phyloP scores from a whole-genome alignment of 92 coral and sea anemone genomes.

The Siderastrea siderea region DNA sequence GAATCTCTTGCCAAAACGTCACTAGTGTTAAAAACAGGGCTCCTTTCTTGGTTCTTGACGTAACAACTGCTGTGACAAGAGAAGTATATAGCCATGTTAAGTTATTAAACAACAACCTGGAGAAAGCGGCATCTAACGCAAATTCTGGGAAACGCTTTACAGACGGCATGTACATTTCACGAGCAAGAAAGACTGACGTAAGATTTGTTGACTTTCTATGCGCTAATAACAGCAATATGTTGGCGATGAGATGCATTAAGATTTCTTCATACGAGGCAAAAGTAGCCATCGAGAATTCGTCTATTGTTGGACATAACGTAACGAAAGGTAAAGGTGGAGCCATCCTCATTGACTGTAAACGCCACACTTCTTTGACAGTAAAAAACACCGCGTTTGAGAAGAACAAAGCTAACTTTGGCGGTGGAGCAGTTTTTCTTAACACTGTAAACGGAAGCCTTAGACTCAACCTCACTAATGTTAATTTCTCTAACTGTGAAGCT shows the following conservation, averaged over 20 bases:
- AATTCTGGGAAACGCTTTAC: neutral
- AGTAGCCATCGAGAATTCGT: slow-evolving; percentile 29
- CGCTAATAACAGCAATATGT: slow-evolving; percentile 29
- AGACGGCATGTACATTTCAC: slow-evolving; percentile 27
- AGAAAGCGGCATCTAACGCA: neutral
- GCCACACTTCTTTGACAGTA: slow-evolving; percentile 7
- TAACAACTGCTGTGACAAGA: slow-evolving; percentile 8
- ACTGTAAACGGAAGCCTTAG: neutral
- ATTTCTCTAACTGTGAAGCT: slow-evolving; percentile 26
- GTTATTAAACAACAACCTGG: slow-evolving; percentile 21
- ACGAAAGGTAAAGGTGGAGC: slow-evolving; percentile 29
- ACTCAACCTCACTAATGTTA: slow-evolving; percentile 29
- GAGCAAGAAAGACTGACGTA: slow-evolving; percentile 9
- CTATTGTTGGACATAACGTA: slow-evolving; percentile 17
- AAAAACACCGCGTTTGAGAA: slow-evolving; percentile 25
- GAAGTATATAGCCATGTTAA: slow-evolving; percentile 20
- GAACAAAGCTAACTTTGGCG: slow-evolving; percentile 25
- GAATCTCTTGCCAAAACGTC: slow-evolving; percentile 17
- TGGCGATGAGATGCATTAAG: slow-evolving; percentile 34
- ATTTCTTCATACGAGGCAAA: slow-evolving; percentile 13
- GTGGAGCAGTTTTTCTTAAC: slow-evolving; percentile 46
- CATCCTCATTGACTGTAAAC: slow-evolving; percentile 15
- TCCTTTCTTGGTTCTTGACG: slow-evolving; percentile 19
- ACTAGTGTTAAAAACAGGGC: slow-evolving; percentile 15
- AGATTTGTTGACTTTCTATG: slow-evolving; percentile 11